phyloP scores from a whole-genome alignment of 37 sponge, comb jelly and placozoan genomes.

The Beroe forskalii region DNA sequence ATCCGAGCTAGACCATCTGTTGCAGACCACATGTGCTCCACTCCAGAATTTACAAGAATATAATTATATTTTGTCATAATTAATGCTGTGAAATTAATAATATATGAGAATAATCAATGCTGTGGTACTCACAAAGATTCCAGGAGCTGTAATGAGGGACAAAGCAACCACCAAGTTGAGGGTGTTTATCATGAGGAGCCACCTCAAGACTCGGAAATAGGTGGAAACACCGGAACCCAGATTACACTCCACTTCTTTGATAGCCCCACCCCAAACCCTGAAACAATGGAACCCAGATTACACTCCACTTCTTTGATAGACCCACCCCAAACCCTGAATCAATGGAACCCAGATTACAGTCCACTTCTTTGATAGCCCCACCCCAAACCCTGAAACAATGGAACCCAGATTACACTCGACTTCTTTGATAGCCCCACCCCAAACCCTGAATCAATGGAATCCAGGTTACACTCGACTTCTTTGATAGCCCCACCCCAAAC shows the following conservation, averaged over 20 bases:
- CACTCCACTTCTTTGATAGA: slow-evolving; percentile 12
- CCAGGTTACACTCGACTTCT: slow-evolving; percentile 28
- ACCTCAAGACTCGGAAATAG: slow-evolving; percentile 15
- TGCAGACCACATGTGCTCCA: too few relatives aligned
- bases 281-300: slow-evolving; percentile 1
- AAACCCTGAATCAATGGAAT: slow-evolving; percentile 28
- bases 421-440: slow-evolving; percentile 31
- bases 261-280: slow-evolving; percentile 38
- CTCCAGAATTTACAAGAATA: not conserved
- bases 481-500: slow-evolving; percentile 20
- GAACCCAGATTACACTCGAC: slow-evolving; percentile 21
- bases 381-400: slow-evolving; percentile 25
- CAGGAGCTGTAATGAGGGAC: not conserved
- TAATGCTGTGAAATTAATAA: not conserved
- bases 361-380: slow-evolving; percentile 10
- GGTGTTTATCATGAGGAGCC: slow-evolving; percentile 8
- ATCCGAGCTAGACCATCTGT: too few relatives aligned
- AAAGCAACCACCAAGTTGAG: not conserved
- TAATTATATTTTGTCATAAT: too few relatives aligned
- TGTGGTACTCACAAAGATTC: not conserved
- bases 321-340: slow-evolving; percentile 32
- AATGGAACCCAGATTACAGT: slow-evolving; percentile 17
- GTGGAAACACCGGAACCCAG: slow-evolving; percentile 27
- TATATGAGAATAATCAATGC: not conserved
- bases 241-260: slow-evolving; percentile 13